Conservation (phyloP, 2,797 vertebrate genomes). For the Catamblyrhynchus diadema region DNA sequence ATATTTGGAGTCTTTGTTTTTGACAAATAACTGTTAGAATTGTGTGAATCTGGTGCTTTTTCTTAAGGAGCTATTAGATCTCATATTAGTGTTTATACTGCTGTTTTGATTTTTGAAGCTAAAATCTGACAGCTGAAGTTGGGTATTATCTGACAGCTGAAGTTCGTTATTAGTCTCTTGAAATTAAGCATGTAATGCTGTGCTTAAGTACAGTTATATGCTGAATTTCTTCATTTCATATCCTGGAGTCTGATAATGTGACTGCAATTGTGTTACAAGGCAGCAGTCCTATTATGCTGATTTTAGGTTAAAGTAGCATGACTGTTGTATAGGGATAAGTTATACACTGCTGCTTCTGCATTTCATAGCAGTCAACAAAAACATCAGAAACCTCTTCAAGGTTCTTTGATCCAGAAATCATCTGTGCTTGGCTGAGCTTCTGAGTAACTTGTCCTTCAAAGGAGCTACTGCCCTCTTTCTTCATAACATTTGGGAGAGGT, state of each 20-base stretch:
- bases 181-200: background rate
- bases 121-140: background rate
- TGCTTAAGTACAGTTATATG: background rate
- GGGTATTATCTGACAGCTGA: background rate
- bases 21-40: background rate
- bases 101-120: background rate
- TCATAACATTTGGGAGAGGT: background rate
- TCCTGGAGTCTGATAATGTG: background rate
- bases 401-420: background rate
- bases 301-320: background rate
- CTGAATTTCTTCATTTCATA: background rate
- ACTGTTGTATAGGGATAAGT: background rate
- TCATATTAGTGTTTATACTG: background rate
- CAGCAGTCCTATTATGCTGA: background rate
- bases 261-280: background rate
- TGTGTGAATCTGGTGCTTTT: background rate
- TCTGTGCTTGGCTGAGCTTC: background rate
- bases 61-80: background rate
- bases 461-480: background rate
- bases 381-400: background rate
- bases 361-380: background rate
- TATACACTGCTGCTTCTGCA: background rate
- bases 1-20: background rate
- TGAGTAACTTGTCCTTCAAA: background rate
- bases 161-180: background rate